phyloP scores from a whole-genome alignment of 2,113 vertebrate species.

The Cyanistes caeruleus region DNA sequence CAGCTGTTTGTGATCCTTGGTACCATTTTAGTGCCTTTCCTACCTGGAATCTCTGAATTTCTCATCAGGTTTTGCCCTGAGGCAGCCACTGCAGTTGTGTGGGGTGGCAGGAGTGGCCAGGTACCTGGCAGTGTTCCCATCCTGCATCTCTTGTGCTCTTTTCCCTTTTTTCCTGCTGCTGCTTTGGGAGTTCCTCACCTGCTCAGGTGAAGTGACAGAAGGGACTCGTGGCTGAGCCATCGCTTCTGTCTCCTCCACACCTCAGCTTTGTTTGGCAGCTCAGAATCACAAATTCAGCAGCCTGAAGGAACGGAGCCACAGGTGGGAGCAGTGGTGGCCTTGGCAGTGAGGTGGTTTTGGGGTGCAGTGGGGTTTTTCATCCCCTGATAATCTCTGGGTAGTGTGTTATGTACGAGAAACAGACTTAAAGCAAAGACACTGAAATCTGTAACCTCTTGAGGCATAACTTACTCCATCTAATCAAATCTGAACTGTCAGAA shows the following conservation, averaged over 20 bases:
- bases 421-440: not conserved
- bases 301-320: not conserved
- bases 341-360: not conserved
- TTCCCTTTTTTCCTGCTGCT: not conserved
- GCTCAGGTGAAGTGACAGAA: not conserved
- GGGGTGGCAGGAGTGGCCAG: not conserved
- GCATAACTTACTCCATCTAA: not conserved
- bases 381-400: not conserved
- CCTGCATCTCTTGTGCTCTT: not conserved
- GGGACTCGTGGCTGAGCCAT: not conserved
- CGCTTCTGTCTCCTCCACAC: not conserved
- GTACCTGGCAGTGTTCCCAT: not conserved
- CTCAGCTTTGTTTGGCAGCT: not conserved
- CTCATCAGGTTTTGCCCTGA: no score
- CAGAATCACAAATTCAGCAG: not conserved
- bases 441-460: not conserved
- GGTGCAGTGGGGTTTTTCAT: not conserved
- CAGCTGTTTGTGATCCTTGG: not conserved
- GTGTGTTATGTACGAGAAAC: not conserved
- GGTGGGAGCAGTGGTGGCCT: fast-evolving
- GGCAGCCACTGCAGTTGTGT: fast-evolving
- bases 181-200: not conserved
- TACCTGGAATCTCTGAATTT: fast-evolving
- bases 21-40: not conserved
- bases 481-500: not conserved